These are phyloP conservation scores for Drosophila pegasa DNA, from an alignment of 2,888 invertebrate genomes.

Conservation along the genomic window DNA sequence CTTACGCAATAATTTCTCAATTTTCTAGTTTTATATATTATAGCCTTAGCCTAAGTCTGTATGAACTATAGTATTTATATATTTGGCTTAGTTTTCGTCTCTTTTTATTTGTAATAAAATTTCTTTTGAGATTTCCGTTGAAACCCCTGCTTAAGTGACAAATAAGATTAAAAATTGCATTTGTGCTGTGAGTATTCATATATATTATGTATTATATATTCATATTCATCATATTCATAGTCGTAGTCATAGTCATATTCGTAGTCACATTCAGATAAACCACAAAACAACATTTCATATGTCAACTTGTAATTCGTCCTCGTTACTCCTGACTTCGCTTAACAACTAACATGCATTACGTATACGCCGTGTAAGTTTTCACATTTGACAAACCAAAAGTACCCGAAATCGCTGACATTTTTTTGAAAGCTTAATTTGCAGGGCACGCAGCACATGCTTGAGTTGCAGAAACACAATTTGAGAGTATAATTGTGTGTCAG, in stretches of 20 bases:
- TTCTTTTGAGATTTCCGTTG: conserved; percentile 9
- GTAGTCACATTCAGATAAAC: not conserved
- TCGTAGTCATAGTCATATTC: conserved; percentile 7
- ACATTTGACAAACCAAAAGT: conserved; percentile 73
- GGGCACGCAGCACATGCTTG: conserved; percentile 25
- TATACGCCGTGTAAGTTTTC: conserved; percentile 60
- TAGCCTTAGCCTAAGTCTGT: not conserved
- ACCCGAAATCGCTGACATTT: conserved; percentile 61
- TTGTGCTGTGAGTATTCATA: conserved; percentile 45
- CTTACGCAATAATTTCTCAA: conserved; percentile 7
- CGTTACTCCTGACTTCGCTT: not conserved
- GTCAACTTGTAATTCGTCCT: conserved; percentile 4
- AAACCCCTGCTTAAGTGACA: conserved; percentile 22
- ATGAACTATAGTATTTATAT: conserved; percentile 5
- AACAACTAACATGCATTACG: conserved; percentile 62
- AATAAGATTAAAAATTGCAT: conserved; percentile 38
- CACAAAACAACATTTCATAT: conserved; percentile 29
- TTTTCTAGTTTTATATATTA: not conserved
- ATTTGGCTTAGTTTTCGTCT: not conserved
- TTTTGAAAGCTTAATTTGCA: conserved; percentile 71
- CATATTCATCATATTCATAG: not conserved
- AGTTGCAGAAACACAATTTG: conserved; percentile 25
- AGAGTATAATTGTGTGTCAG: conserved; percentile 35
- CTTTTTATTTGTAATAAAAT: not conserved
- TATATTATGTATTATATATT: not conserved